These are phyloP conservation scores for Microctenopoma steveboyesi DNA, from an alignment of 2,797 vertebrate genomes.

Conservation along the genomic window DNA sequence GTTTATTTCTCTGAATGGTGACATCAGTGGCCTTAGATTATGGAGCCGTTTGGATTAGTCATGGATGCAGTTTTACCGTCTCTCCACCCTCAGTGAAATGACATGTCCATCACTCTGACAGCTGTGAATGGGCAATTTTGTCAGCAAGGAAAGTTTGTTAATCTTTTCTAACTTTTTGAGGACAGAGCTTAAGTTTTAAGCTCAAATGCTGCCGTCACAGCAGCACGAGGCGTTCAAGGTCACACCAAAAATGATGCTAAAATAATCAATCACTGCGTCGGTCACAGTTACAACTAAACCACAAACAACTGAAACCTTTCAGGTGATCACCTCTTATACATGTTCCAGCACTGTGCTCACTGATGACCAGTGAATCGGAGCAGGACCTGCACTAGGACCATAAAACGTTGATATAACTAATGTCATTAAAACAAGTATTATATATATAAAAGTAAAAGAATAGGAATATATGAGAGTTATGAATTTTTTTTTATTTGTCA, in stretches of 20 bases:
- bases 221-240: conserved; percentile 13
- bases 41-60: conserved; percentile 45
- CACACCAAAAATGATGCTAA: not conserved
- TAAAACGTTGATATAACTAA: no score
- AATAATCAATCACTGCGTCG: no score
- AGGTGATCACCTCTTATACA: no score
- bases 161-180: conserved; percentile 51
- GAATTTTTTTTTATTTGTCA: no score
- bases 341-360: no score
- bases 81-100: conserved; percentile 36
- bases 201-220: conserved; percentile 1
- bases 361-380: no score
- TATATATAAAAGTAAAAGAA: no score
- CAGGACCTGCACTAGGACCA: no score
- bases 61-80: conserved; percentile 11
- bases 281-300: no score
- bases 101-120: conserved; percentile 51
- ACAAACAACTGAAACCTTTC: not conserved
- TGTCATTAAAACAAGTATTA: no score
- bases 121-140: conserved; percentile 21
- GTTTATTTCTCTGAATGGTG: conserved; percentile 30
- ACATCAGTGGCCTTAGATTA: conserved; percentile 12
- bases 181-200: conserved; percentile 25
- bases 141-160: conserved; percentile 39
- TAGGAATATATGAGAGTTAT: no score